A percentile compares a stretch with the other conserved stretches of the same genome.
phyloP scores from a whole-genome alignment of 2,113 vertebrate genomes.

The Proterorhinus semilunaris region DNA sequence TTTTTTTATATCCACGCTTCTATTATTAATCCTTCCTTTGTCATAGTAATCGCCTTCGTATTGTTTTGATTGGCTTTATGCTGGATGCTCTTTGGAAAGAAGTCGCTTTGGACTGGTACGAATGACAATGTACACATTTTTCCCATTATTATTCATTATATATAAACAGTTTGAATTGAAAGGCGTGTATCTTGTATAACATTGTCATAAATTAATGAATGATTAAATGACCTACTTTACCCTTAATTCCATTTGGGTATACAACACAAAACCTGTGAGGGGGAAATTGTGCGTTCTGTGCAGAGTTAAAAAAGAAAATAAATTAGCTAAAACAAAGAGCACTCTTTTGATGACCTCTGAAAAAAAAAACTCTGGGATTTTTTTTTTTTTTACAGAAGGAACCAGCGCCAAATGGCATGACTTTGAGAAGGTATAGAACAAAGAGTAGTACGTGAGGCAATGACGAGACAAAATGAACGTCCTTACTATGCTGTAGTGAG shows the following conservation, averaged over 20 bases:
- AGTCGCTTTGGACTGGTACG: background rate
- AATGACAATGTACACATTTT: background rate
- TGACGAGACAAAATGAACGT: background rate
- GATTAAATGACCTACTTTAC: slow-evolving; percentile 1
- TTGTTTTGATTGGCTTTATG: background rate
- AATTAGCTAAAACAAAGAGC: slow-evolving; percentile 20
- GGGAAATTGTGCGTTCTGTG: slow-evolving; percentile 18
- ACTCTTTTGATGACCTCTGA: slow-evolving; percentile 19
- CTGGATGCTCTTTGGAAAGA: background rate
- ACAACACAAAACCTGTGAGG: slow-evolving; percentile 13
- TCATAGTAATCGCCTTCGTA: background rate
- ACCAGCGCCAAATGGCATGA: background rate
- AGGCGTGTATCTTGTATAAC: background rate
- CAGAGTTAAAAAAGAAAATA: slow-evolving; percentile 24
- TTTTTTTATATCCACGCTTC: background rate
- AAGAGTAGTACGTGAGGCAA: background rate
- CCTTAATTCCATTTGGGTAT: slow-evolving; percentile 16
- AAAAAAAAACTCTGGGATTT: background rate
- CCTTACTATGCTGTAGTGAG: background rate
- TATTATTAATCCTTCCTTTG: background rate
- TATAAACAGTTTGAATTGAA: background rate
- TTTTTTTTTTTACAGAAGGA: background rate
- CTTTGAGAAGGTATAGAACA: background rate
- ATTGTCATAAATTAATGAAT: slow-evolving; percentile 10
- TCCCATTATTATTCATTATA: background rate